These are phyloP conservation scores for Allacma fusca DNA, from an alignment of 2,888 invertebrate species.

Conservation along the genomic window DNA sequence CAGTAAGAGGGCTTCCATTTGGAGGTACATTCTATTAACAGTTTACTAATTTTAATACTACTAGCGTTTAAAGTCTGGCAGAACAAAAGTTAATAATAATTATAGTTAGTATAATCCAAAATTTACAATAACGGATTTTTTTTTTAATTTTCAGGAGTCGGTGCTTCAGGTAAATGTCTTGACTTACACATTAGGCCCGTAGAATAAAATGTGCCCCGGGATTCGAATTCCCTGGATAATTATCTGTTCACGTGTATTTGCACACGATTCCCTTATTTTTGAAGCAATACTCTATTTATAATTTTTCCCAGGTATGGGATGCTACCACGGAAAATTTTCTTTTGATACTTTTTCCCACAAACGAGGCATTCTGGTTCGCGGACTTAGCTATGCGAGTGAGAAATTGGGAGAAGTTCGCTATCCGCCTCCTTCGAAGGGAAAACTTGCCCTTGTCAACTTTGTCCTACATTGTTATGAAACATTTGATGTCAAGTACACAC, in stretches of 20 bases:
- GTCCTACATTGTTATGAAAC: slow-evolving; percentile 51
- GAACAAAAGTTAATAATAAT: neutral
- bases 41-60: neutral
- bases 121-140: no score
- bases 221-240: no score
- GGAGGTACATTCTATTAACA: slow-evolving; percentile 52
- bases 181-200: no score
- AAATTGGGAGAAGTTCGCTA: slow-evolving; percentile 53
- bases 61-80: neutral
- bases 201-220: no score
- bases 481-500: slow-evolving; percentile 47
- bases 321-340: slow-evolving; percentile 88
- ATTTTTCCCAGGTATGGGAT: slow-evolving; percentile 57
- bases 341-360: slow-evolving; percentile 95
- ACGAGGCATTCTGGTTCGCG: slow-evolving; percentile 69
- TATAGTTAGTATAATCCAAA: no score
- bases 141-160: neutral
- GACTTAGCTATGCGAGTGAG: slow-evolving; percentile 51
- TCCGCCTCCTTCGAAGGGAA: slow-evolving; percentile 69
- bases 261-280: neutral
- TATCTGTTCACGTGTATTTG: no score
- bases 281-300: neutral
- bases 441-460: slow-evolving; percentile 70
- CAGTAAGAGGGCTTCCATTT: slow-evolving; percentile 59
- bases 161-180: neutral